Conservation (phyloP, 2,888 invertebrate species). For the Xestoiulus laeticollis region DNA sequence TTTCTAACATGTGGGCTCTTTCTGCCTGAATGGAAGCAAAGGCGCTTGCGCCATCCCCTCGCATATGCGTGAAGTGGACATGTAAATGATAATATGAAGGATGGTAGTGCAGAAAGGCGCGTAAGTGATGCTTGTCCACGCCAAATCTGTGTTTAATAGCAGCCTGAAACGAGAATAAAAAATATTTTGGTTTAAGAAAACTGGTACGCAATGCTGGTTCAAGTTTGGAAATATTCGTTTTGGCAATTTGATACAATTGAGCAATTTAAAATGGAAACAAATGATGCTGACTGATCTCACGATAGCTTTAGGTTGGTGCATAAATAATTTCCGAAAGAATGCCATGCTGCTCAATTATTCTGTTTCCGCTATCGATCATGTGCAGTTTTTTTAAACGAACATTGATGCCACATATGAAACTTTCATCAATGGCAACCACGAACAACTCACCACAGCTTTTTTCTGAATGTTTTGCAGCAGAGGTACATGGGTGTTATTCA, state of each 20-base stretch:
- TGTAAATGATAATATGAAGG: slow-evolving; percentile 98
- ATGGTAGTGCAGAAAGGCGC: slow-evolving; percentile 93
- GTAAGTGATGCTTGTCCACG: slow-evolving; percentile 72
- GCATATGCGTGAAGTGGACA: slow-evolving; percentile 86
- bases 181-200: not conserved
- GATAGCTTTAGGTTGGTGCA: no score
- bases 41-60: slow-evolving; percentile 78
- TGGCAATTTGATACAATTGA: not conserved
- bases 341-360: no score
- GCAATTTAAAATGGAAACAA: no score
- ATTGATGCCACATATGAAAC: not conserved
- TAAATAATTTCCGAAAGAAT: no score
- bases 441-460: slow-evolving; percentile 73
- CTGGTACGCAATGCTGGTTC: not conserved
- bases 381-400: no score
- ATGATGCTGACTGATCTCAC: no score
- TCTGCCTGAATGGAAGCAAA: slow-evolving; percentile 79
- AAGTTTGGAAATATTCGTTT: not conserved
- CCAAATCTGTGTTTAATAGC: slow-evolving; percentile 81
- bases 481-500: slow-evolving; percentile 79
- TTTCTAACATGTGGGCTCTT: slow-evolving; percentile 84
- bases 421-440: not conserved
- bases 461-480: slow-evolving; percentile 82
- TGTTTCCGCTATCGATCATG: no score
- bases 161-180: slow-evolving; percentile 66